phyloP scores from a whole-genome alignment of 2,888 invertebrate species.

The Hermodice carunculata region DNA sequence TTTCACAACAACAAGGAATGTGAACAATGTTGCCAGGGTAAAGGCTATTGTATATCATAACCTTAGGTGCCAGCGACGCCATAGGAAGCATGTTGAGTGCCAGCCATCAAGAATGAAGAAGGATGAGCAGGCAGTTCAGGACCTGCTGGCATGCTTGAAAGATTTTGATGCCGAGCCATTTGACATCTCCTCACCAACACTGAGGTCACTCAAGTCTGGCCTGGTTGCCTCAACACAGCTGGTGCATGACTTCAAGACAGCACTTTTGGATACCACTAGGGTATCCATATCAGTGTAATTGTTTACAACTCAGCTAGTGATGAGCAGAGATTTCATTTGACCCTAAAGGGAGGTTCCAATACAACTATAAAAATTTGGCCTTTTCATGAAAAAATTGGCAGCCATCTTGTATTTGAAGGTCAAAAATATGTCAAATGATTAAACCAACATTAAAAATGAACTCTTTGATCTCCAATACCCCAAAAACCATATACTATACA shows the following conservation, averaged over 20 bases:
- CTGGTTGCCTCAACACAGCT: background rate
- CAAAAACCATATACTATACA: too few relatives aligned
- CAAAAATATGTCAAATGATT: too few relatives aligned
- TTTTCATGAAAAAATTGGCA: too few relatives aligned
- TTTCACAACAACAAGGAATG: background rate
- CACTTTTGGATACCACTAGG: background rate
- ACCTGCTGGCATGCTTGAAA: conserved; percentile 15
- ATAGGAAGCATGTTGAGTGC: conserved; percentile 21
- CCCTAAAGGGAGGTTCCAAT: too few relatives aligned
- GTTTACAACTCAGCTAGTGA: too few relatives aligned
- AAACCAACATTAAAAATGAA: too few relatives aligned
- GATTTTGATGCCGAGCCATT: conserved; percentile 23
- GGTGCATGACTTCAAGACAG: background rate
- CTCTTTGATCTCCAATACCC: too few relatives aligned
- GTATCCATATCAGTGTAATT: too few relatives aligned
- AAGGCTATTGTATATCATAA: background rate
- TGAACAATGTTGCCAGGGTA: background rate
- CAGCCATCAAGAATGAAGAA: conserved; percentile 18
- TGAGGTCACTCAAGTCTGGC: conserved; percentile 4
- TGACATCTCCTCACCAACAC: background rate
- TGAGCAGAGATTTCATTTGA: too few relatives aligned
- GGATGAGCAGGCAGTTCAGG: conserved; percentile 21
- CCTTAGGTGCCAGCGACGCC: background rate
- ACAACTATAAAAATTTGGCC: too few relatives aligned
- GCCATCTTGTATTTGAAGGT: too few relatives aligned